phyloP scores from a whole-genome alignment of 1,140 invertebrate species.

The Trachymyrmex cornetzi region DNA sequence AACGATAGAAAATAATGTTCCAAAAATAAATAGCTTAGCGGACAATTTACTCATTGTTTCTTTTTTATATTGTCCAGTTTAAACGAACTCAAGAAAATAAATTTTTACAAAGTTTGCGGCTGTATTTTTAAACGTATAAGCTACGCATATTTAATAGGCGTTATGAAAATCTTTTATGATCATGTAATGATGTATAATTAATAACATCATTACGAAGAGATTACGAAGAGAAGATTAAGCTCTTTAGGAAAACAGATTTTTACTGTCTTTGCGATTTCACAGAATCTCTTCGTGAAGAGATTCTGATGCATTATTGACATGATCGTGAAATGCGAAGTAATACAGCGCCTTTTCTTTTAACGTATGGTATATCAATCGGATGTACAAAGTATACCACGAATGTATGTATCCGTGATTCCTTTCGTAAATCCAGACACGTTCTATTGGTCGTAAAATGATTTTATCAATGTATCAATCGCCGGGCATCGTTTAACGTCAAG shows the following conservation, averaged over 20 bases:
- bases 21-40: slow-evolving; percentile 43
- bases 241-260: slow-evolving; percentile 1
- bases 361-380: slow-evolving; percentile 65
- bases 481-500: not conserved
- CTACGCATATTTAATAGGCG: not conserved
- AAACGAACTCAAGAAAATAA: slow-evolving; percentile 14
- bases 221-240: not conserved
- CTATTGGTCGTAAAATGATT: slow-evolving; percentile 62
- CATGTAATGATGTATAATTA: not conserved
- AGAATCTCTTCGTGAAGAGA: not conserved
- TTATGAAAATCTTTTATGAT: not conserved
- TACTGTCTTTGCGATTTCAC: not conserved
- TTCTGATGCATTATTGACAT: not conserved
- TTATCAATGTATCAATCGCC: slow-evolving; percentile 62
- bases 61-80: not conserved
- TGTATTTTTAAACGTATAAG: slow-evolving; percentile 1
- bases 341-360: slow-evolving; percentile 18
- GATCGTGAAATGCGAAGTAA: slow-evolving; percentile 21
- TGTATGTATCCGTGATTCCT: slow-evolving; percentile 46
- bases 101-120: not conserved
- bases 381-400: slow-evolving; percentile 47
- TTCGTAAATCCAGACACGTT: slow-evolving; percentile 57
- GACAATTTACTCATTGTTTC: not conserved
- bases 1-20: slow-evolving; percentile 47
- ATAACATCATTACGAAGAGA: not conserved